Base-by-base conservation (phyloP, 2,888 invertebrate species). In the Drosophila macrospina region DNA sequence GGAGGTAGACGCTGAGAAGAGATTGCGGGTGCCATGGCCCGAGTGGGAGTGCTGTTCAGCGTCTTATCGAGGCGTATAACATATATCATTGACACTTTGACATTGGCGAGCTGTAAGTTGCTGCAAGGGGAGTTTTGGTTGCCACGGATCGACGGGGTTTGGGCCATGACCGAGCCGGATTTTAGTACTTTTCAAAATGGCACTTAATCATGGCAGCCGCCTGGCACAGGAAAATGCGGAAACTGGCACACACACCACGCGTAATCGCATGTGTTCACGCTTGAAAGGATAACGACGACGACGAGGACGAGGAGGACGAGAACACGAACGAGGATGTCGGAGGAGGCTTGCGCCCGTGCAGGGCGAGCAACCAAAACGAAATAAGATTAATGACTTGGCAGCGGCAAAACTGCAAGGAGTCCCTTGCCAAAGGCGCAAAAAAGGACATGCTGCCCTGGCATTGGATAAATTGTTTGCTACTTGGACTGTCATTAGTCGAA, bases 221-320 rank as follows among this genome's bases (percentile, higher is more conserved):
- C 85, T 72, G 87, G 75, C 75, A 79, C 81, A 83, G 91, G 90
- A 88, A 88, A 83, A 88, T 88, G 82, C 89, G 91, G 90, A 90
- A 90, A 89, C 89, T 89, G 86, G 86, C 80, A 89, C 88, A 84
- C 89, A 79, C 87, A 86, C 70, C 86, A 89, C 77, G 78, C 91
- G 90, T 90, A 91, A 90, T 90, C 91, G 90, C 88, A 89, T 91
- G 90, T 91, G 90, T 91, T 91, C 89, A 89, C 91, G 90, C 90
- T 89, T 89, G 87, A 91, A 91, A 91, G 91, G 89, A 90, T 88
- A 90, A 88, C 81, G 87, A 86, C 74, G 67, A 50, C 47, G 66
- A 42, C n/a, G 44, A 28, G 10, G 8, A 26, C n/a, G 3, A 44
- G 3, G 42, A 10, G 5, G 13, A 41, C 0, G n/a, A 37, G 37